phyloP scores from a whole-genome alignment of 92 coral and sea anemone genomes.

The Zoanthus sociatus region DNA sequence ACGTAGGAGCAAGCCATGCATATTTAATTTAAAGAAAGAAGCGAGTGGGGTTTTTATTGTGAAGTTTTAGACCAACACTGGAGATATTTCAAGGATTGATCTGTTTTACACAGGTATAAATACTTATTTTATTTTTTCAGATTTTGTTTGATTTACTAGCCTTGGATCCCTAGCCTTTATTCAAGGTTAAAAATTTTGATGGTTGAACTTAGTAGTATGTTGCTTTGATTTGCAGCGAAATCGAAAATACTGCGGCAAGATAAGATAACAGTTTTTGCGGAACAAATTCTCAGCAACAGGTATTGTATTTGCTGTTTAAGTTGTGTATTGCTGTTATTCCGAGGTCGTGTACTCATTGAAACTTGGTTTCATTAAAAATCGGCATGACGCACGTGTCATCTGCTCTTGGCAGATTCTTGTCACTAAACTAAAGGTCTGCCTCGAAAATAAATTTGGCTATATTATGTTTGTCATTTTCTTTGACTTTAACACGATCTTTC shows the following conservation, averaged over 20 bases:
- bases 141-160: not conserved
- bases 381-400: not conserved
- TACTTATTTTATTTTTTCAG: not conserved
- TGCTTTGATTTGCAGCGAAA: not conserved
- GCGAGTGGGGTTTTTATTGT: not conserved
- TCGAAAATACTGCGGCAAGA: not conserved
- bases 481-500: not conserved
- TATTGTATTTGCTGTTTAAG: not conserved
- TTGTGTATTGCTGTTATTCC: not conserved
- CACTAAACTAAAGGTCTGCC: not conserved
- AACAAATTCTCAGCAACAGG: not conserved
- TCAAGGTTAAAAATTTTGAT: not conserved
- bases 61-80: not conserved
- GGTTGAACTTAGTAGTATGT: not conserved
- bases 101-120: not conserved
- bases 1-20: not conserved
- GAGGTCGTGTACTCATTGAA: not conserved
- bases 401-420: not conserved
- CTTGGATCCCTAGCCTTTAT: not conserved
- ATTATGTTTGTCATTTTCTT: not conserved
- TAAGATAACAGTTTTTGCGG: not conserved
- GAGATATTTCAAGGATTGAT: not conserved
- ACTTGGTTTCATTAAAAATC: not conserved
- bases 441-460: not conserved
- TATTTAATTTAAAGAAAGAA: not conserved